Evolutionary conservation across 1,140 invertebrate species (phyloP).

Genomic region (Pemphigus obesinymphae): DNA sequence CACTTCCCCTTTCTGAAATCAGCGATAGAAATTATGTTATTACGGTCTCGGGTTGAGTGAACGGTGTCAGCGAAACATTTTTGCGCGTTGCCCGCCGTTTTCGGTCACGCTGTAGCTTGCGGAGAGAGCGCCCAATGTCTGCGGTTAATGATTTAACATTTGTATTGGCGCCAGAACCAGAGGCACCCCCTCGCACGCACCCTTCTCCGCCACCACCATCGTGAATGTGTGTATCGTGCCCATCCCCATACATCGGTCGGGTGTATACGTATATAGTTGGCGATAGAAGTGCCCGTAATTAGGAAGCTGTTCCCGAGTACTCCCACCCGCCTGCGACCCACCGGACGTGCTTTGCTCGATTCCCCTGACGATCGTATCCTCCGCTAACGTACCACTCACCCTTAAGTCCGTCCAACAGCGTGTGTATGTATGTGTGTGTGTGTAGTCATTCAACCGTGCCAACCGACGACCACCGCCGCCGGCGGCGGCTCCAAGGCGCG

Average conservation of each 20-base stretch:
- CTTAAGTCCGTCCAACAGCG: not conserved
- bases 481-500: too few species aligned
- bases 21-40: not conserved
- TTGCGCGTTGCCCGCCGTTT: not conserved
- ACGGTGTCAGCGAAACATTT: constrained; percentile 5
- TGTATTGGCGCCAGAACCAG: constrained; percentile 36
- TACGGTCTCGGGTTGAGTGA: not conserved
- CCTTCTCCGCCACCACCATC: not conserved
- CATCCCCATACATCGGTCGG: too few species aligned
- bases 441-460: not conserved
- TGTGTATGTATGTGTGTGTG: too few species aligned
- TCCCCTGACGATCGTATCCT: not conserved
- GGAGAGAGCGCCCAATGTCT: constrained; percentile 20
- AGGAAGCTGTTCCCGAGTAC: not conserved
- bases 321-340: not conserved
- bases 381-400: too few species aligned
- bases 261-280: too few species aligned
- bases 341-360: too few species aligned
- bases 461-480: not conserved
- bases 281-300: constrained; percentile 22
- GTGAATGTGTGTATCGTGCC: too few species aligned
- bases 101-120: not conserved
- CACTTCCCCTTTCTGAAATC: too few species aligned
- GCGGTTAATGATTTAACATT: constrained; percentile 41
- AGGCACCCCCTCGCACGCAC: not conserved